Base-by-base conservation (phyloP, 2,113 vertebrate genomes). In the Tychaedon coryphoeus region DNA sequence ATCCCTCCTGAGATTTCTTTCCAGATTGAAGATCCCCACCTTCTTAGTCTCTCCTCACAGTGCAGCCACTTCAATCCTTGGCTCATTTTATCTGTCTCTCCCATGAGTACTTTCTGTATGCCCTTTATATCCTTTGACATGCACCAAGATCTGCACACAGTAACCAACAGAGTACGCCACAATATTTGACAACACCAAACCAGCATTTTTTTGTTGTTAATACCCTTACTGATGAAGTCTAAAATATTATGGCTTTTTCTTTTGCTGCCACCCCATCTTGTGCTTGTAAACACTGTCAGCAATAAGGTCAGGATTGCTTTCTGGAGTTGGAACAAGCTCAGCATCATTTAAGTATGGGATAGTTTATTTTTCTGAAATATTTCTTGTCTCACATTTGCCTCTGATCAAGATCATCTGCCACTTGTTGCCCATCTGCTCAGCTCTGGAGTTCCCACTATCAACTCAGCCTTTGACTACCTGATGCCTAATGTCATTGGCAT, bases 181-280 rank as follows among this genome's bases (percentile, higher is more conserved):
- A 57, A 6, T 0, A 0, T 53, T n/a, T 4, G 1, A 26, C 26
- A 22, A 10, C 19, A 58, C 6, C 53, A 80, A 76, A 80, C 23
- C 5, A 40, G 8, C 8, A 2, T 13, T 9, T 7, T 45, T 45
- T 47, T n/a, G 9, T 67, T 72, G 51, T 17, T 9, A 24, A 12
- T 53, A 34, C 4, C 23, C 1, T 76, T 62, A 26, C 17, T 43
- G 15, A 53, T 34, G 34, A 19, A 73, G 14, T 22, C 13, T 18
- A 38, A 76, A 91, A 28, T 18, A 2, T 36, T 38, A 28, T 0
- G 8, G 25, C 4, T 54, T 20, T 58, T 75, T 19, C 24, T 33
- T 80, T 45, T 28, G 5, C 25, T 69, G 12, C 19, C 19, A 42
- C 29, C 48, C 14, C 18, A 61, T 45, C 14, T 19, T 47, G 8